phyloP scores from a whole-genome alignment of 2,113 vertebrate species.

The Triplophysa dalaica region DNA sequence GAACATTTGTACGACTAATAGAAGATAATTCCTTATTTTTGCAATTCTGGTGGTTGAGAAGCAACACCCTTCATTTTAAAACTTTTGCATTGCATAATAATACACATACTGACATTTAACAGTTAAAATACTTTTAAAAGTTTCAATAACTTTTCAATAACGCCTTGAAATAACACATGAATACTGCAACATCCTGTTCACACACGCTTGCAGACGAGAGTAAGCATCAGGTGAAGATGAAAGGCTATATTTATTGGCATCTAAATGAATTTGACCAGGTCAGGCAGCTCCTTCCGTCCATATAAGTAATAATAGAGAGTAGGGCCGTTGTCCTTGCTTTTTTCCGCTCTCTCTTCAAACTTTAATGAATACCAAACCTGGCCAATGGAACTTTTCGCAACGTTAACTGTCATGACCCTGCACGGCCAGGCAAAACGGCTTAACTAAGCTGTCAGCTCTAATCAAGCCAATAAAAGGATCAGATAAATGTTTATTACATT shows the following conservation, averaged over 20 bases:
- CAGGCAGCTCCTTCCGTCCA: constrained; percentile 53
- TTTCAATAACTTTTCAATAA: background rate
- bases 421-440: constrained; percentile 92
- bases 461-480: constrained; percentile 97
- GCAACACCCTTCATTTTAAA: background rate
- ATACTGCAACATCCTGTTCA: background rate
- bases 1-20: too few species aligned
- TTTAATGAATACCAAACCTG: constrained; percentile 76
- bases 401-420: constrained; percentile 95
- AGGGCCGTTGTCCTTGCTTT: constrained; percentile 36
- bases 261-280: constrained; percentile 61
- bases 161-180: constrained; percentile 3
- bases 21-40: background rate
- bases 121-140: background rate
- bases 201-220: background rate
- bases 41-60: background rate
- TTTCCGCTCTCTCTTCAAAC: constrained; percentile 43
- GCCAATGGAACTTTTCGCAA: constrained; percentile 90
- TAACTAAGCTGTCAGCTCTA: constrained; percentile 99
- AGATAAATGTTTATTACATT: constrained; percentile 99
- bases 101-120: background rate
- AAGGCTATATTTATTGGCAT: constrained; percentile 60
- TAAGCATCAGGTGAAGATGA: constrained; percentile 54
- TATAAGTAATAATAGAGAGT: constrained; percentile 60
- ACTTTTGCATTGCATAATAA: background rate